Conservation (phyloP, 30 jellyfish, hydroid and myxozoan genomes). For the Catostylus mosaicus region DNA sequence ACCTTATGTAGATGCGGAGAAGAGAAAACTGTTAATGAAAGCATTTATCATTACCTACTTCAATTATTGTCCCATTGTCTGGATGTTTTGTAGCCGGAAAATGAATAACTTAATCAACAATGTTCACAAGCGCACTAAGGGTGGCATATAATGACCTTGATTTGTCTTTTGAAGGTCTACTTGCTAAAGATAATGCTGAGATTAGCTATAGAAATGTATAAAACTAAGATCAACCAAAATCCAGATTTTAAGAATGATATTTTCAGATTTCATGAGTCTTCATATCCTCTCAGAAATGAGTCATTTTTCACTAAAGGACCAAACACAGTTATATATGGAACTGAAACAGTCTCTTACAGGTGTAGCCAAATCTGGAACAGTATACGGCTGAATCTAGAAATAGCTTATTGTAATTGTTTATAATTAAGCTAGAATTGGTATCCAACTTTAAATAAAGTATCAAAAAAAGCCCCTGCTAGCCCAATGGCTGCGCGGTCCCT, state of each 20-base stretch:
- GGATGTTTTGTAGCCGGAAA: neutral
- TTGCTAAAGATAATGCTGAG: slow-evolving; percentile 13
- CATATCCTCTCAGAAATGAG: slow-evolving; percentile 5
- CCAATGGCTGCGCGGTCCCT: no score
- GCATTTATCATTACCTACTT: neutral
- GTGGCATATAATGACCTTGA: neutral
- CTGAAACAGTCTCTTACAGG: neutral
- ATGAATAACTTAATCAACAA: neutral
- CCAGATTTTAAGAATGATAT: slow-evolving; percentile 2
- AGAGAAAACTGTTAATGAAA: slow-evolving; percentile 7
- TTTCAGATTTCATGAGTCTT: slow-evolving; percentile 20
- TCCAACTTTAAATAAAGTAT: no score
- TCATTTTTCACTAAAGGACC: neutral
- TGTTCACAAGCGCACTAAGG: slow-evolving; percentile 3
- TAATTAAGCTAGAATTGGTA: no score
- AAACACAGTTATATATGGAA: slow-evolving; percentile 6
- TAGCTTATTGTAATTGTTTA: no score
- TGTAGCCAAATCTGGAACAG: slow-evolving; percentile 9
- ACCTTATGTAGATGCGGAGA: slow-evolving; percentile 1
- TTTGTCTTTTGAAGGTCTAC: neutral
- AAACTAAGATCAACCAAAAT: neutral
- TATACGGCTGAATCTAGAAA: no score
- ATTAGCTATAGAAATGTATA: neutral
- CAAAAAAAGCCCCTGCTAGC: no score
- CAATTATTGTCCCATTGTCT: neutral